Conservation (phyloP, 2,113 vertebrate genomes). For the Tychaedon coryphoeus region DNA sequence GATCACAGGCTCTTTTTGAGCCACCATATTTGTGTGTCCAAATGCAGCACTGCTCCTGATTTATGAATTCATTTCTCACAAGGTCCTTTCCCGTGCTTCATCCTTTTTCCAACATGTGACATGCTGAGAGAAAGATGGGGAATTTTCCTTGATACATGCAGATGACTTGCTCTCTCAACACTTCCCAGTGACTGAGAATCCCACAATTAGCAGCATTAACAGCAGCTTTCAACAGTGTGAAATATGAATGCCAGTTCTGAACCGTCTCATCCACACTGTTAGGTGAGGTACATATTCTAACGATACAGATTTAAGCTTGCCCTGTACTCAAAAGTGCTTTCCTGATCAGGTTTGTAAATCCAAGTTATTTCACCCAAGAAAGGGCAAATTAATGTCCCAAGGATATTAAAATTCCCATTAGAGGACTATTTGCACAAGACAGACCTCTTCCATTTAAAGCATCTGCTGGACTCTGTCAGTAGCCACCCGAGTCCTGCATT, state of each 20-base stretch:
- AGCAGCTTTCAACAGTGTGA: neutral
- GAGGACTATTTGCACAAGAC: neutral
- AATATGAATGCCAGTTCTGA: neutral
- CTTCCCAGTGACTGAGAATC: neutral
- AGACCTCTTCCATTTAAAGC: neutral
- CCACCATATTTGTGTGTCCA: neutral
- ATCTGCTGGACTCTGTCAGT: neutral
- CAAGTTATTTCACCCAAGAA: neutral
- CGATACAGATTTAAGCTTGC: neutral
- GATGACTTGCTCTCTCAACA: neutral
- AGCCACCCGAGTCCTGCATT: accelerated
- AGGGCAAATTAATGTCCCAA: neutral
- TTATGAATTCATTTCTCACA: neutral
- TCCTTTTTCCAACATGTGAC: neutral
- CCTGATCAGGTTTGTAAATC: neutral
- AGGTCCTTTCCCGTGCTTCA: neutral
- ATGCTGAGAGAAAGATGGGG: neutral
- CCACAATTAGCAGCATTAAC: neutral
- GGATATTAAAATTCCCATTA: neutral
- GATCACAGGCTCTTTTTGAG: neutral
- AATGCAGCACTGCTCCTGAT: neutral
- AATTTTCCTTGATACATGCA: neutral
- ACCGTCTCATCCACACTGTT: neutral
- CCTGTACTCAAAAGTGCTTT: neutral
- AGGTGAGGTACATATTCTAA: neutral